phyloP scores from a whole-genome alignment of 1,140 invertebrate species.

The Hetaerina americana region DNA sequence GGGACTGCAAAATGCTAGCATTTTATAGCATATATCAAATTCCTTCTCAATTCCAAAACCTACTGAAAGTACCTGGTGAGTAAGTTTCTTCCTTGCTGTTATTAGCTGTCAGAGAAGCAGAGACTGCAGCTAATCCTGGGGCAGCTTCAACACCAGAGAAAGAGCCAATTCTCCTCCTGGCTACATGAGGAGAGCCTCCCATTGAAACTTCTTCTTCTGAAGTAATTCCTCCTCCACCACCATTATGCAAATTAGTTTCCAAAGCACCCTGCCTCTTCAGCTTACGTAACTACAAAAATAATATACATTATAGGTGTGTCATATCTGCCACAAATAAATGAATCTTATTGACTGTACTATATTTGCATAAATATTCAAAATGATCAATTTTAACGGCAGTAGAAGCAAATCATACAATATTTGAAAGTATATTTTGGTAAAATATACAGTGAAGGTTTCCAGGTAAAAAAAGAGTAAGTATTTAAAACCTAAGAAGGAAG shows the following conservation, averaged over 20 bases:
- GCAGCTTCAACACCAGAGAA: conserved; percentile 37
- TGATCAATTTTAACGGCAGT: no score
- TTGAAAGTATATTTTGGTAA: no score
- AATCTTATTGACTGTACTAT: no score
- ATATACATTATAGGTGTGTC: background rate
- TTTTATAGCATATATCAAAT: background rate
- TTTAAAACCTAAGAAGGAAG: no score
- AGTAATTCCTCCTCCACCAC: conserved; percentile 9
- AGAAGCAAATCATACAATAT: no score
- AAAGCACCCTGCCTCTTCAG: background rate
- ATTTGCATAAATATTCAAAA: no score
- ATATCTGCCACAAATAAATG: background rate
- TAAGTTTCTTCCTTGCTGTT: conserved; percentile 44
- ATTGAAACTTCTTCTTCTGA: conserved; percentile 50
- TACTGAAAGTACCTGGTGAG: conserved; percentile 49
- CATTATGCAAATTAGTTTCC: conserved; percentile 36
- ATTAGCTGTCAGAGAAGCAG: conserved; percentile 27
- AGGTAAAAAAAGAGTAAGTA: no score
- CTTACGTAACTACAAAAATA: background rate
- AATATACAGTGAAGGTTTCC: no score
- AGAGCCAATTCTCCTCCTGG: conserved; percentile 50
- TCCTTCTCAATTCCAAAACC: no score
- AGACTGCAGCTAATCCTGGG: conserved; percentile 26
- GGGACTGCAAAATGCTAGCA: background rate
- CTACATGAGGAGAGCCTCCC: conserved; percentile 50